A percentile compares a stretch with the other conserved stretches of the same genome.
These are phyloP conservation scores for Pelobates cultripes DNA, from an alignment of 2,797 vertebrate genomes.

Conservation along the genomic window DNA sequence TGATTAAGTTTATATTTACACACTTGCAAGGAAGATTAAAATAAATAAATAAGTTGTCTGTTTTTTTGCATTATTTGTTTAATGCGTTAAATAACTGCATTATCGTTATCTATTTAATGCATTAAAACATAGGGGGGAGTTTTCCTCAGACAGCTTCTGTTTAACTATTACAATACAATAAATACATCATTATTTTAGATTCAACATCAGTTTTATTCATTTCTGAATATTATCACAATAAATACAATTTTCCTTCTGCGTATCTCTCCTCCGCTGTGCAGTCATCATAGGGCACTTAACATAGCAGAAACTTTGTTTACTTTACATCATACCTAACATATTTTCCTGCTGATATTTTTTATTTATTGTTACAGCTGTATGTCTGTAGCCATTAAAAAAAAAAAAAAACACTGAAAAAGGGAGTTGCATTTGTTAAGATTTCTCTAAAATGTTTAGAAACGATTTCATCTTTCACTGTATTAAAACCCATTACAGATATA, in stretches of 20 bases:
- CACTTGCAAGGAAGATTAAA: no score
- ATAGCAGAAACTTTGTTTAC: conserved; percentile 49
- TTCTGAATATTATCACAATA: conserved; percentile 24
- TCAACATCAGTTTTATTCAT: conserved; percentile 24
- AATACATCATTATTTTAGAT: conserved; percentile 16
- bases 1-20: no score
- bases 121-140: no score
- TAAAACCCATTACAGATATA: no score
- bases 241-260: conserved; percentile 27
- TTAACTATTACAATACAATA: neutral
- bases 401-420: neutral
- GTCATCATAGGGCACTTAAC: conserved; percentile 44
- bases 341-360: conserved; percentile 55
- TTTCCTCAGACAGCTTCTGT: no score
- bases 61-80: no score
- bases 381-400: conserved; percentile 44
- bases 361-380: conserved; percentile 57
- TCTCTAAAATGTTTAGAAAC: conserved; percentile 17
- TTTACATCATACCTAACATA: conserved; percentile 55
- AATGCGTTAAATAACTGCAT: no score
- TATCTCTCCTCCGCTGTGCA: conserved; percentile 49
- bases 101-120: no score
- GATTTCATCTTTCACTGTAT: no score
- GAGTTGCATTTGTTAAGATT: conserved; percentile 24
- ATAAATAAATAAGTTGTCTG: no score